phyloP scores from a whole-genome alignment of 2,888 invertebrate genomes.

The Cosmia trapezina region DNA sequence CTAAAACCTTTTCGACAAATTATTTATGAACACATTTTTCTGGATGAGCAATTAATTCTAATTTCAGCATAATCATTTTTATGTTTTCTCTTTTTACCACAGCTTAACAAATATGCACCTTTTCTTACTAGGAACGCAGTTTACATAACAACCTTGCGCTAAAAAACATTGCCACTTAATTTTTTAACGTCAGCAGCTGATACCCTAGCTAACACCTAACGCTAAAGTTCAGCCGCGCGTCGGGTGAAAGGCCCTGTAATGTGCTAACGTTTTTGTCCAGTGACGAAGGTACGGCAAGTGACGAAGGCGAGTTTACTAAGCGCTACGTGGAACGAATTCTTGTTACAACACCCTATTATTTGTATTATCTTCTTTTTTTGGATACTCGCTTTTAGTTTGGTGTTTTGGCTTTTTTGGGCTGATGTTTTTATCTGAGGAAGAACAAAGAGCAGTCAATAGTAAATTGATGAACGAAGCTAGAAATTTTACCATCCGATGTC shows the following conservation, averaged over 20 bases:
- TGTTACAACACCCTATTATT: slow-evolving; percentile 50
- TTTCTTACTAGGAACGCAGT: neutral
- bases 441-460: neutral
- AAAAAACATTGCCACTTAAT: neutral
- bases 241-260: slow-evolving; percentile 34
- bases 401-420: neutral
- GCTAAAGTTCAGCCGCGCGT: slow-evolving; percentile 19
- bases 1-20: neutral
- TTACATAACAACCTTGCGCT: too few species aligned
- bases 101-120: neutral
- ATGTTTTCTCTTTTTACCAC: neutral
- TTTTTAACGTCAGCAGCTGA: slow-evolving; percentile 8
- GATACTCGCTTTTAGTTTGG: slow-evolving; percentile 22
- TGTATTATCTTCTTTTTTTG: slow-evolving; percentile 46
- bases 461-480: neutral
- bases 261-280: slow-evolving; percentile 60
- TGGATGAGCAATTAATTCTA: neutral
- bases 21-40: neutral
- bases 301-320: slow-evolving; percentile 57
- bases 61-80: neutral
- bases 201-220: slow-evolving; percentile 13
- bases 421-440: neutral
- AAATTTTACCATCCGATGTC: too few species aligned
- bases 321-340: slow-evolving; percentile 56
- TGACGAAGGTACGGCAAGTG: slow-evolving; percentile 60